Evolutionary conservation across 2,113 vertebrate species (phyloP), one percentile per base, ranked within the genome.

Genomic region (Caranx melampygus): DNA sequence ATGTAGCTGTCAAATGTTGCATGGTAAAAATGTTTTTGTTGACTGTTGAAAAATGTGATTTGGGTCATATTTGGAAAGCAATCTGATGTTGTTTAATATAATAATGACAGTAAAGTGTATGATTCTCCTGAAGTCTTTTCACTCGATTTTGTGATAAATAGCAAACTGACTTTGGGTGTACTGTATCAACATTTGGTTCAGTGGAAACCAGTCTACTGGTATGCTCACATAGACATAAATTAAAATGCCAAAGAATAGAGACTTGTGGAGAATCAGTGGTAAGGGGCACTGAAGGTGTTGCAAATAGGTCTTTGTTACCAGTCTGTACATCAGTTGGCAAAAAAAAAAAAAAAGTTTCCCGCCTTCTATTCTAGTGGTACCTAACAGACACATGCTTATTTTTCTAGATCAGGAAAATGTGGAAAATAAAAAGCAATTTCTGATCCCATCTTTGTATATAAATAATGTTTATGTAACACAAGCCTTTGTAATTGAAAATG

Each of bases 1-100:
- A 16, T 71, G 26, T 33, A 77, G 61, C 49, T 66, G 63, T 69
- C 59, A 73, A 31, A 68, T 72, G 10, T 49, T 64, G 61, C 62
- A 52, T 10, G n/a, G n/a, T 74, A 1, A 14, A 60, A 51, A 18
- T 12, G 26, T 51, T 67, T 31, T 49, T 63, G 13, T 73, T 73
- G 14, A 4, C 1, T 51, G 6, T 51, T 2, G 26, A 0, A 55
- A 0, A 26, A 11, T 26, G 33, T 61, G 40, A 52, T 68, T 52
- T 8, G 44, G 37, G 12, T 0, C 34, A 47, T 15, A 55, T 59
- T 44, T 59, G 7, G 3, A 51, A 51, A 71, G 3, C 49, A 69
- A 51, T 44, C 2, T 0, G 14, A 44, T 55, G 5, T 47, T 11
- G 31, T 21, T 1, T 13, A 13, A 33, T n/a, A 3, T 18, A 44